These are phyloP conservation scores for Eudyptes chrysolophus DNA, from an alignment of 2,113 vertebrate species.

Conservation along the genomic window DNA sequence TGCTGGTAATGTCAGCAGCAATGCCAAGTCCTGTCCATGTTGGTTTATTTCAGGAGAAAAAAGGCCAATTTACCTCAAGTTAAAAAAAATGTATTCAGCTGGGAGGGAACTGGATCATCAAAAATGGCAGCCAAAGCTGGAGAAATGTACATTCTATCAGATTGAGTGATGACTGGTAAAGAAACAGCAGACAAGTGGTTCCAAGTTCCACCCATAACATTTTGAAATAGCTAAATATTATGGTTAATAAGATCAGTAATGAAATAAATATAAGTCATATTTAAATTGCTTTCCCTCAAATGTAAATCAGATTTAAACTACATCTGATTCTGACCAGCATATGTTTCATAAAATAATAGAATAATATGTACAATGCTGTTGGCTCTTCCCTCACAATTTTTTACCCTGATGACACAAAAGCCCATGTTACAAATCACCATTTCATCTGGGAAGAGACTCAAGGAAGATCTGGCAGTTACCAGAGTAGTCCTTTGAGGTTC, in stretches of 20 bases:
- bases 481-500: neutral
- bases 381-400: neutral
- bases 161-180: neutral
- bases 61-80: neutral
- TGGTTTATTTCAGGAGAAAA: neutral
- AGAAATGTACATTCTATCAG: accelerated
- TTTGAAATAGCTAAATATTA: neutral
- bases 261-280: neutral
- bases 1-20: neutral
- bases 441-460: neutral
- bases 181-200: neutral
- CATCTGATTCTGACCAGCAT: neutral
- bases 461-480: neutral
- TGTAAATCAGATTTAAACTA: neutral
- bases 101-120: neutral
- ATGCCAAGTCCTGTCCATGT: neutral
- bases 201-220: neutral
- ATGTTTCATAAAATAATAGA: neutral
- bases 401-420: neutral
- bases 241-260: neutral
- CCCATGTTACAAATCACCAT: neutral
- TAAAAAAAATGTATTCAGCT: neutral
- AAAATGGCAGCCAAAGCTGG: neutral
- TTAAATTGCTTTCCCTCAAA: neutral
- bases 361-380: neutral